Conservation (phyloP, 2,888 invertebrate genomes). For the Meta bourneti region DNA sequence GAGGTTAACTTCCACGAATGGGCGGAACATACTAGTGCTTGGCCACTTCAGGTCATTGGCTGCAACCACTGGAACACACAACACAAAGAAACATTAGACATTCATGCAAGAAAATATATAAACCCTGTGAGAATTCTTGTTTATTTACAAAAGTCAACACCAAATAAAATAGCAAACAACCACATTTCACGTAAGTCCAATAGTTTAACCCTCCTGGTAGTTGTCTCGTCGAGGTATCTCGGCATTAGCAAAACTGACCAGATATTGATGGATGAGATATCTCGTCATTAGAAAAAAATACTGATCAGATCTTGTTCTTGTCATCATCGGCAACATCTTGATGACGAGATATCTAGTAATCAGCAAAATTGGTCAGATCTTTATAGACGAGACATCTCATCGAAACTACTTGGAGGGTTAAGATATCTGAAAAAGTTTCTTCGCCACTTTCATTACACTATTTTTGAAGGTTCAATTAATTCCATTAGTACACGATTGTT, state of each 20-base stretch:
- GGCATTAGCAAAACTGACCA: too few species aligned
- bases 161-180: neutral
- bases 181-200: neutral
- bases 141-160: too few species aligned
- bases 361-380: too few species aligned
- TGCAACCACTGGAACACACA: constrained; percentile 89
- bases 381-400: too few species aligned
- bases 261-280: too few species aligned
- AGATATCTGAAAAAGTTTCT: neutral
- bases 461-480: too few species aligned
- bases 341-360: too few species aligned
- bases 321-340: neutral
- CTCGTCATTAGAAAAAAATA: too few species aligned
- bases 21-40: constrained; percentile 97
- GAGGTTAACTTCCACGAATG: constrained; percentile 98
- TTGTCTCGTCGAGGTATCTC: too few species aligned
- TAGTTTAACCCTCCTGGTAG: neutral
- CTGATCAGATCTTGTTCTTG: neutral
- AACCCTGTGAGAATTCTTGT: neutral
- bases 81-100: neutral
- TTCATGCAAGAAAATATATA: neutral
- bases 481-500: too few species aligned
- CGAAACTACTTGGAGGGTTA: too few species aligned
- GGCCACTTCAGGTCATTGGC: constrained; percentile 99
- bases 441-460: too few species aligned